These are phyloP conservation scores for Heliocidaris erythrogramma DNA, from an alignment of 35 echinoderm and acorn worm species.

Conservation along the genomic window DNA sequence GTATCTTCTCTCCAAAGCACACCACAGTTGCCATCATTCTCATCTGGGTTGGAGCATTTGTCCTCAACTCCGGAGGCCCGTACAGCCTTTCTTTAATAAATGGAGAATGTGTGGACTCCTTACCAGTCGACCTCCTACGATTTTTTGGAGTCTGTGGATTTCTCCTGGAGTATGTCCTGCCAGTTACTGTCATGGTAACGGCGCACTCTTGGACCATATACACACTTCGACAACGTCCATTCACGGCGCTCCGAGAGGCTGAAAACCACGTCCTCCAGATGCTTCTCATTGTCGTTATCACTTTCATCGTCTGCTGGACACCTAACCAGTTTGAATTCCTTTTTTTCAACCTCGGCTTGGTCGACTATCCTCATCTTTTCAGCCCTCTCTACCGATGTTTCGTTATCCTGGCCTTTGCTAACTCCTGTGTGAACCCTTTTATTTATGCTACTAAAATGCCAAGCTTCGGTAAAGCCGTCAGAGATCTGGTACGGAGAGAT, in stretches of 20 bases:
- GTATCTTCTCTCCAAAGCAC: conserved; percentile 62
- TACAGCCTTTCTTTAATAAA: conserved; percentile 42
- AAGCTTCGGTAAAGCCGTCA: conserved; percentile 67
- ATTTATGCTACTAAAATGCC: conserved; percentile 82
- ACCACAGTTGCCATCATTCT: conserved; percentile 38
- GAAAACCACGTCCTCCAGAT: conserved; percentile 70
- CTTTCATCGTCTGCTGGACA: conserved; percentile 89
- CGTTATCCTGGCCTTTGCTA: conserved; percentile 72
- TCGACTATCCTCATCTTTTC: conserved; percentile 50
- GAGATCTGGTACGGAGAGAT: conserved; percentile 1
- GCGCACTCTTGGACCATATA: conserved; percentile 48
- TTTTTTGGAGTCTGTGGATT: conserved; percentile 64
- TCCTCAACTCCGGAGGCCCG: conserved; percentile 58
- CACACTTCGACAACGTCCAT: conserved; percentile 14
- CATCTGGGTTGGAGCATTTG: conserved; percentile 59
- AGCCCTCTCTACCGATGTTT: conserved; percentile 66
- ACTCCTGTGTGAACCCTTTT: conserved; percentile 89
- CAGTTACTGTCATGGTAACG: conserved; percentile 75
- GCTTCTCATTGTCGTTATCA: conserved; percentile 82
- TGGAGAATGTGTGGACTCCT: background rate
- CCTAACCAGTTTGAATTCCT: conserved; percentile 76
- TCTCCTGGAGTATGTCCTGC: conserved; percentile 69
- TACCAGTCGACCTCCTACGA: background rate
- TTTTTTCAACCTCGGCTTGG: conserved; percentile 69
- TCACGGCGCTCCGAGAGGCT: conserved; percentile 53